phyloP scores from a whole-genome alignment of 2,113 vertebrate genomes.

The Hippocampus zosterae region DNA sequence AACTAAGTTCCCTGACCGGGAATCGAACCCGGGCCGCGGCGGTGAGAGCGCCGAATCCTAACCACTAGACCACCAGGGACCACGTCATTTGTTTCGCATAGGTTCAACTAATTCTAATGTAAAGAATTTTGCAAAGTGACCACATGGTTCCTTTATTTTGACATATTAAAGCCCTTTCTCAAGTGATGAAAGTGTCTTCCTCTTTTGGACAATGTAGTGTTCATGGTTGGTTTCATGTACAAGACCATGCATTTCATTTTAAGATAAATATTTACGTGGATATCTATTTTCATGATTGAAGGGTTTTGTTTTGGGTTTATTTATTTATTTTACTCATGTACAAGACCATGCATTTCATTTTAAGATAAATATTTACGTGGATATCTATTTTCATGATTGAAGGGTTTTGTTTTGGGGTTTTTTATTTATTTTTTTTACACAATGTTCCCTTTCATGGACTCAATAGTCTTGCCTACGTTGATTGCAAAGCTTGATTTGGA shows the following conservation, averaged over 20 bases:
- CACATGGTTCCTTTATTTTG: too few species aligned
- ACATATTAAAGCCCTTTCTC: too few species aligned
- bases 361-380: too few species aligned
- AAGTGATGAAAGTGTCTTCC: too few species aligned
- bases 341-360: too few species aligned
- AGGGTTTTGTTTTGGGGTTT: background rate
- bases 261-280: too few species aligned
- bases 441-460: background rate
- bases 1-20: constrained; percentile 45
- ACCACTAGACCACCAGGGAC: constrained; percentile 70
- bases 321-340: background rate
- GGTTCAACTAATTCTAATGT: fast-evolving
- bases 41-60: constrained; percentile 68
- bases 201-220: too few species aligned
- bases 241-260: too few species aligned
- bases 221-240: too few species aligned
- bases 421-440: background rate
- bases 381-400: too few species aligned
- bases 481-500: background rate
- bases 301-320: background rate
- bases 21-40: constrained; percentile 60
- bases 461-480: background rate
- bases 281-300: too few species aligned
- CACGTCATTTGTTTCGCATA: fast-evolving
- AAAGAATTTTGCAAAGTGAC: background rate